Conservation (phyloP, 2,113 vertebrate genomes). For the Calonectris borealis region DNA sequence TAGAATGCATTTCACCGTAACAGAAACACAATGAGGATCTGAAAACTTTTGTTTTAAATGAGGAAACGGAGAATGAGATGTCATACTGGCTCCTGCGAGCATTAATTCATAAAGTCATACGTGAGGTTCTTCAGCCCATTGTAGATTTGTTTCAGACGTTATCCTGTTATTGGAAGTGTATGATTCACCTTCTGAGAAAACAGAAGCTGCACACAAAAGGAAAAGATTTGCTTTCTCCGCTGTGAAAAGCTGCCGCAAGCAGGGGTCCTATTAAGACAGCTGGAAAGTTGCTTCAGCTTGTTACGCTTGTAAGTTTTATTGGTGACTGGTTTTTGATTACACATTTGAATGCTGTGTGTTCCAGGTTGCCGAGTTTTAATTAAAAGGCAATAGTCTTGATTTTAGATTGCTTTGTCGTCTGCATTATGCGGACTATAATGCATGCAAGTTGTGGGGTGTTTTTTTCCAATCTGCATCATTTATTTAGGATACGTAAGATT, state of each 20-base stretch:
- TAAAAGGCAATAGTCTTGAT: conserved; percentile 71
- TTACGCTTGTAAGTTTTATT: conserved; percentile 88
- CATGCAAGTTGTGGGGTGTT: background rate
- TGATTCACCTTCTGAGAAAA: conserved; percentile 88
- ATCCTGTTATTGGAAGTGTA: conserved; percentile 70
- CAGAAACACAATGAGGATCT: background rate
- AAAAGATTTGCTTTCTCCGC: conserved; percentile 76
- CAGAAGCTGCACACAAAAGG: conserved; percentile 85
- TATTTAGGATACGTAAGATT: background rate
- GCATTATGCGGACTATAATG: conserved; percentile 48
- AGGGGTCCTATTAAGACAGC: conserved; percentile 89
- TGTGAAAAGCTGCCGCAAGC: conserved; percentile 79
- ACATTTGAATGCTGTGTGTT: conserved; percentile 77
- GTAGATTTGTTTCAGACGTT: conserved; percentile 56
- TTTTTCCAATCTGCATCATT: background rate
- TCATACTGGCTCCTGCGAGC: background rate
- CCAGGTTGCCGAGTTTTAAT: conserved; percentile 78
- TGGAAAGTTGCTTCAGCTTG: conserved; percentile 80
- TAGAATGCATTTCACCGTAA: background rate
- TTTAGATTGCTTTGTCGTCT: conserved; percentile 49
- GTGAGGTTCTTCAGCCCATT: conserved; percentile 27
- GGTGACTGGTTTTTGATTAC: conserved; percentile 87
- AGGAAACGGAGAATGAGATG: conserved; percentile 43
- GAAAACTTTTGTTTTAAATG: conserved; percentile 23
- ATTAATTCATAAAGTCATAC: conserved; percentile 65